Base-by-base conservation (phyloP, 2,888 invertebrate species). In the Spodoptera exigua region DNA sequence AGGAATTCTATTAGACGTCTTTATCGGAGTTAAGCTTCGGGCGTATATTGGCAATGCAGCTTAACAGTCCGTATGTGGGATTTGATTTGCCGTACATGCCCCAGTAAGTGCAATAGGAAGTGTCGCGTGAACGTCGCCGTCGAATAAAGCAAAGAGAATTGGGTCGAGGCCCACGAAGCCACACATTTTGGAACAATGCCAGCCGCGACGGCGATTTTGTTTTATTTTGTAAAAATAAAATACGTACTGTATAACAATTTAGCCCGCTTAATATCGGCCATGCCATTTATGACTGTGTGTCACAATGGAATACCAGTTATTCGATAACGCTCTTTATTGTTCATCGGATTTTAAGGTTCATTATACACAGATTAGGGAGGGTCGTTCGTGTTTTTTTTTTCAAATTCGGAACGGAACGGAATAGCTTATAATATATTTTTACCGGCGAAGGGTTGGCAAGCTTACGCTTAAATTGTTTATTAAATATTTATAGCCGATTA, bases 101-200 rank as follows among this genome's bases (percentile, higher is more conserved):
- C 60, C 68, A 63, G 81, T 87, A 86, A 89, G 84, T 89, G 86
- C 86, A 88, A 85, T 86, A 87, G 88, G 88, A 89, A 90, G 87
- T 88, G 89, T 91, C 90, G 87, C 86, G 84, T 87, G 87, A 86
- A 77, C 81, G 79, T 82, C 81, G 79, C 81, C 79, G 82, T 83
- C 79, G 85, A 87, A 89, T 90, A 89, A 90, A 91, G 86, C 87
- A 87, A 85, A 82, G 84, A 79, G 89, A 92, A 91, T 89, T 90
- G 85, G 92, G 92, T 92, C 92, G 89, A 82, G 82, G 79, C 80
- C 70, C 80, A 82, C 76, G 74, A 75, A 86, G 81, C 66, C 77
- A 78, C 81, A 85, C 85, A 82, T 88, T 88, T 90, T 92, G 92
- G 92, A 92, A 84, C 83, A 83, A 80, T 84, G 92, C 92, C 92